Conservation (phyloP, 2,797 vertebrate genomes). For the Melanotaenia pygmaea region DNA sequence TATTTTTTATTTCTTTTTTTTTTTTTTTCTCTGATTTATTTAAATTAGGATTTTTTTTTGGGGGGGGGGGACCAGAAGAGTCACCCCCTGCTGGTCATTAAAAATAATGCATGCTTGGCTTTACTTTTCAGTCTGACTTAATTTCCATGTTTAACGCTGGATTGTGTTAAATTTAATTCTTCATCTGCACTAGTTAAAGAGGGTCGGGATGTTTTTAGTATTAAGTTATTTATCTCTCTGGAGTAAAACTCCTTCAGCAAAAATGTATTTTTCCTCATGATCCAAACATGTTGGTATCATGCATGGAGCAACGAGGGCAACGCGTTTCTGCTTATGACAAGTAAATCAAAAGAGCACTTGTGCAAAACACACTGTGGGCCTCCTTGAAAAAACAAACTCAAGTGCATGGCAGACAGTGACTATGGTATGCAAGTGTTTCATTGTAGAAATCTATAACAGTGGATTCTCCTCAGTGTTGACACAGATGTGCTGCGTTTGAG, state of each 20-base stretch:
- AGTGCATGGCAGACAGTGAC: constrained; percentile 49
- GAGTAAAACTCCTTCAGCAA: background rate
- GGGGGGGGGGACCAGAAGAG: no score
- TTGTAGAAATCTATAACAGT: constrained; percentile 54
- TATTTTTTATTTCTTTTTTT: no score
- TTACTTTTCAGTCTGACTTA: no score
- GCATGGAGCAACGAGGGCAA: constrained; percentile 11
- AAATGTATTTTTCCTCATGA: background rate
- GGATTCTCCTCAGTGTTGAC: constrained; percentile 65
- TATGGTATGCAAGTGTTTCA: constrained; percentile 54
- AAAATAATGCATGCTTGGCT: no score
- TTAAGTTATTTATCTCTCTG: background rate
- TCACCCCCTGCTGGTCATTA: no score
- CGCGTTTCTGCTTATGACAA: constrained; percentile 13
- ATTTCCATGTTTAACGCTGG: no score
- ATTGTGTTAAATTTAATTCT: no score
- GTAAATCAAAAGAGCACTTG: constrained; percentile 32
- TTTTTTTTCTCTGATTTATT: no score
- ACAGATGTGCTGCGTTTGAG: constrained; percentile 72
- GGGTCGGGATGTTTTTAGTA: no score
- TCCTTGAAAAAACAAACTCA: constrained; percentile 48
- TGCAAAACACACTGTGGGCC: constrained; percentile 19
- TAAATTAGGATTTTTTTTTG: no score
- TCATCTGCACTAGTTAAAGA: no score
- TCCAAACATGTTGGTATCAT: constrained; percentile 27